A percentile compares a stretch with the other conserved stretches of the same genome.
These are phyloP conservation scores for Pachydiplax longipennis DNA, from an alignment of 2,888 invertebrate genomes.

Conservation along the genomic window DNA sequence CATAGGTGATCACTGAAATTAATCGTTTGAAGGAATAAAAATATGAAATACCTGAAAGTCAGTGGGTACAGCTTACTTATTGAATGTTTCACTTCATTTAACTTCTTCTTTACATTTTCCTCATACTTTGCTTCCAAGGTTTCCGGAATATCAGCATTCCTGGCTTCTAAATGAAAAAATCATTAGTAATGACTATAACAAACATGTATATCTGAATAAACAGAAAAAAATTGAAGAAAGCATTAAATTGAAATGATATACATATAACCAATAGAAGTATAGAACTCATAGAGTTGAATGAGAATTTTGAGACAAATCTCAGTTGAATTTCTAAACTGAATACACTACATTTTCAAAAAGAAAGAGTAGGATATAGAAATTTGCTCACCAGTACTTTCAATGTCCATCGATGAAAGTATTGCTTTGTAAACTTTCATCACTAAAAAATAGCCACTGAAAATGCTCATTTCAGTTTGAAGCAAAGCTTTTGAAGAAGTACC, in stretches of 20 bases:
- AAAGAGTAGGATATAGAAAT: background rate
- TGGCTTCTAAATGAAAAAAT: background rate
- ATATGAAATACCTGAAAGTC: conserved; percentile 46
- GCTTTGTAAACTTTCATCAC: conserved; percentile 46
- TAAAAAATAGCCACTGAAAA: conserved; percentile 48
- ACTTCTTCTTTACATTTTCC: conserved; percentile 41
- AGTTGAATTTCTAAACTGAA: background rate
- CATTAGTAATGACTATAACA: no score
- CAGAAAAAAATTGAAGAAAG: no score
- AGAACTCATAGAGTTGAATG: background rate
- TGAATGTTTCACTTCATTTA: conserved; percentile 36
- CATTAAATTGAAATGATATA: background rate
- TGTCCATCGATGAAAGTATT: conserved; percentile 47
- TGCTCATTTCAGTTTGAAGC: conserved; percentile 47
- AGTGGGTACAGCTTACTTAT: conserved; percentile 46
- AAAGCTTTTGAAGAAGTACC: background rate
- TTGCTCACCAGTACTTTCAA: conserved; percentile 47
- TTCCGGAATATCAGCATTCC: background rate
- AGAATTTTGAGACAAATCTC: background rate
- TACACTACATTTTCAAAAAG: background rate
- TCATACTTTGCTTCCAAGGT: background rate
- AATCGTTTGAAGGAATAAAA: background rate
- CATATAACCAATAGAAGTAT: background rate
- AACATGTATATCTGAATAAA: no score
- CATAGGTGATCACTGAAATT: no score